Evolutionary conservation across 2,113 vertebrate species (phyloP).

Genomic region (Mola mola): DNA sequence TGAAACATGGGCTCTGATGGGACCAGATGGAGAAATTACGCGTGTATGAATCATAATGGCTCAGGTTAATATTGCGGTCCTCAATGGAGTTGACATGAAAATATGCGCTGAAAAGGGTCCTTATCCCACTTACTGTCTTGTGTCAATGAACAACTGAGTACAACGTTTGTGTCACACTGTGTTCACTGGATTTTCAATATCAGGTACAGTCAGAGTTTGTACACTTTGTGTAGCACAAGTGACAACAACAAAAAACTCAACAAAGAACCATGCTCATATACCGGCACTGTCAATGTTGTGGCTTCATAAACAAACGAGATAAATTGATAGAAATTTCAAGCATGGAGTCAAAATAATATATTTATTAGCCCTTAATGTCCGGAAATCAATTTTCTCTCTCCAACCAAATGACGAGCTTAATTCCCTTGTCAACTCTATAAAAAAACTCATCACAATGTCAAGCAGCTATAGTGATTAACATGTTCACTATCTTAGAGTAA

Average conservation of each 20-base stretch:
- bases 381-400: no score
- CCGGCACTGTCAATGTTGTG: no score
- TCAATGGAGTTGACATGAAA: slow-evolving; percentile 26
- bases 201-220: slow-evolving; percentile 8
- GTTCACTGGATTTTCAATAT: slow-evolving; percentile 43
- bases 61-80: slow-evolving; percentile 9
- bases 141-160: slow-evolving; percentile 14
- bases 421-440: no score
- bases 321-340: no score
- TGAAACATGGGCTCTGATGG: slow-evolving; percentile 11
- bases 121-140: slow-evolving; percentile 17
- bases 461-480: no score
- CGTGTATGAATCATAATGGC: slow-evolving; percentile 19
- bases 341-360: no score
- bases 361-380: no score
- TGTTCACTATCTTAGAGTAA: no score
- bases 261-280: background rate
- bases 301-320: no score
- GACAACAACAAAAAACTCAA: background rate
- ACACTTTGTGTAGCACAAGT: no score
- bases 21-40: slow-evolving; percentile 34
- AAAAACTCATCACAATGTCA: no score
- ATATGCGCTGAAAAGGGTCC: slow-evolving; percentile 12
- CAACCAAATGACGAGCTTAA: no score
- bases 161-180: slow-evolving; percentile 9